Conservation (phyloP, 2,888 invertebrate species). For the Leptura quadrifasciata region DNA sequence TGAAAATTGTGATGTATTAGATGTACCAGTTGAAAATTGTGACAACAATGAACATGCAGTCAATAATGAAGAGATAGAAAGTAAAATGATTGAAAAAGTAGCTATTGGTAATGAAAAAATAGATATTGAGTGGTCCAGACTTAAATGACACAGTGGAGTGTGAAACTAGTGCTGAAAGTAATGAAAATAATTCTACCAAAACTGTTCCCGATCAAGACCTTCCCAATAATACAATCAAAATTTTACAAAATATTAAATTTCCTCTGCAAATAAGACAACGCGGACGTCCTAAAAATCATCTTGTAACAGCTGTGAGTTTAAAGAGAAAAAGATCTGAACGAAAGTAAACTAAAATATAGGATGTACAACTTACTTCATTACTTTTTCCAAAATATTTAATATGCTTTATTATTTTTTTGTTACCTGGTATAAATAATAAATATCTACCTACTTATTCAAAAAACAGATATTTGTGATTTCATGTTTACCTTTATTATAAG, state of each 20-base stretch:
- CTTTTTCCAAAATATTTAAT: too few species aligned
- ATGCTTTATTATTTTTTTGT: too few species aligned
- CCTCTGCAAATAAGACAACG: constrained; percentile 5
- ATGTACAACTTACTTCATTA: too few species aligned
- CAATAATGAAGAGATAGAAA: too few species aligned
- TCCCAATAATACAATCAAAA: constrained; percentile 8
- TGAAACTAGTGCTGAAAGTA: constrained; percentile 4
- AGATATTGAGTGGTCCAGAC: too few species aligned
- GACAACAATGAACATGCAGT: too few species aligned
- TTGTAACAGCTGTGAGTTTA: constrained; percentile 1
- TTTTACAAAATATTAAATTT: constrained; percentile 1
- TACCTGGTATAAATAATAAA: too few species aligned
- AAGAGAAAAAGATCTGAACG: neutral
- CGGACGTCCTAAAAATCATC: neutral
- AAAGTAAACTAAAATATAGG: neutral
- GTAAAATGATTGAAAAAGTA: too few species aligned
- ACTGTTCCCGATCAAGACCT: neutral
- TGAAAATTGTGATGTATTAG: constrained; percentile 7
- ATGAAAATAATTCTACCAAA: constrained; percentile 7
- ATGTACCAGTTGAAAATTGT: constrained; percentile 4
- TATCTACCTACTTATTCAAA: too few species aligned
- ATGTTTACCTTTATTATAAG: too few species aligned
- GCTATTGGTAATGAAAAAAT: too few species aligned
- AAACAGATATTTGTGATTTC: too few species aligned
- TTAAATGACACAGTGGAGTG: neutral